These are phyloP conservation scores for Trematomus loennbergii DNA, from an alignment of 2,113 vertebrate genomes.

Conservation along the genomic window DNA sequence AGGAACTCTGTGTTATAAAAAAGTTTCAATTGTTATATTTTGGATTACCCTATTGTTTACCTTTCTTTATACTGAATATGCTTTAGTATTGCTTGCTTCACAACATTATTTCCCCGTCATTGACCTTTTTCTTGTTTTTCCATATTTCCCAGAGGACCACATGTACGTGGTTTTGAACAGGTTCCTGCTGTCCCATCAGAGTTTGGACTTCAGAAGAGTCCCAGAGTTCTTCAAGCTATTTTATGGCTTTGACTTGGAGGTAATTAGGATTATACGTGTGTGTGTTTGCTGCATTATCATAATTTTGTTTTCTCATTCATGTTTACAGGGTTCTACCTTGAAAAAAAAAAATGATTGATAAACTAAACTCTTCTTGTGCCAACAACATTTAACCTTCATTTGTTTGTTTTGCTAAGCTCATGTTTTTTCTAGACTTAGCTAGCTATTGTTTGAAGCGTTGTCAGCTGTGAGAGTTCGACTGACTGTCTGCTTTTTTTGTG, in stretches of 20 bases:
- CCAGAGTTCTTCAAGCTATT: slow-evolving; percentile 96
- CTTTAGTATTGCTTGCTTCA: not conserved
- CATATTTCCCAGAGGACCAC: slow-evolving; percentile 89
- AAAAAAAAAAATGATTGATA: slow-evolving; percentile 3
- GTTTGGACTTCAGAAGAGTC: slow-evolving; percentile 90
- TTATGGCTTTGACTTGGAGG: slow-evolving; percentile 93
- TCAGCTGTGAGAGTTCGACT: not conserved
- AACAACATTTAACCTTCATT: slow-evolving; percentile 53
- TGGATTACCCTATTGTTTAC: not conserved
- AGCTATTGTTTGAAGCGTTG: slow-evolving; percentile 4
- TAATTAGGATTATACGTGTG: slow-evolving; percentile 54
- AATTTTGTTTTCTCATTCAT: too few relatives aligned
- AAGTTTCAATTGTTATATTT: not conserved
- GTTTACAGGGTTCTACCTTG: not conserved
- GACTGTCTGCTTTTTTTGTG: not conserved
- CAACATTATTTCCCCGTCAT: fast-evolving
- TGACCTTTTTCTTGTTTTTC: slow-evolving; percentile 28
- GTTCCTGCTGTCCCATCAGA: slow-evolving; percentile 92
- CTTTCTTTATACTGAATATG: not conserved
- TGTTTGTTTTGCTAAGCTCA: slow-evolving; percentile 39
- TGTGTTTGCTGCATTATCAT: too few relatives aligned
- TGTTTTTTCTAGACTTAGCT: slow-evolving; percentile 18
- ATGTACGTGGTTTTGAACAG: slow-evolving; percentile 92
- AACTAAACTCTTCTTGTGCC: slow-evolving; percentile 41
- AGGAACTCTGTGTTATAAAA: too few relatives aligned